Conservation (phyloP, 2,797 vertebrate genomes). For the Intellagama lesueurii region DNA sequence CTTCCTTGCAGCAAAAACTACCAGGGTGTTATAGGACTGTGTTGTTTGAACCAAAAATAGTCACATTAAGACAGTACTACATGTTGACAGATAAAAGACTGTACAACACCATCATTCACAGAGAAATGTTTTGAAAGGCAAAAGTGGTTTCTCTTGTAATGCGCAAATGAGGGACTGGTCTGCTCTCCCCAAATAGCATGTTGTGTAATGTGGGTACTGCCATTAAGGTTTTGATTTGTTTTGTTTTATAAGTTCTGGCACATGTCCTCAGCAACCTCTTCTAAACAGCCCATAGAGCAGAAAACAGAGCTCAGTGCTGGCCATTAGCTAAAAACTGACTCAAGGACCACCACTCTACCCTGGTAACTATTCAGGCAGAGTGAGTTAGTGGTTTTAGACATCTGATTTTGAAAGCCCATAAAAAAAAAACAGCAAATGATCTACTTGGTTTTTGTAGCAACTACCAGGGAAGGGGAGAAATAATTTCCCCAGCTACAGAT, state of each 20-base stretch:
- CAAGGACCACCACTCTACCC: neutral
- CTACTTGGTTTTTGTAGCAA: too few species aligned
- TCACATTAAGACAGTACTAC: too few species aligned
- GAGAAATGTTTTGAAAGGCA: neutral
- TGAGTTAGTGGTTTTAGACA: neutral
- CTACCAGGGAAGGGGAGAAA: too few species aligned
- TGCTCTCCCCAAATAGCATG: too few species aligned
- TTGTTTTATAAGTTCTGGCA: neutral
- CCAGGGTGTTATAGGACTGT: too few species aligned
- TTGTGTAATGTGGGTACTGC: neutral
- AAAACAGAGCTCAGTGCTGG: neutral
- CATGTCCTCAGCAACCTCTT: neutral
- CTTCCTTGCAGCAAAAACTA: too few species aligned
- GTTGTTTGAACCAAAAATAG: too few species aligned
- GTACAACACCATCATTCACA: neutral
- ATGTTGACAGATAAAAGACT: neutral
- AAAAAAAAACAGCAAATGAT: neutral
- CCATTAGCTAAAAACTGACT: neutral
- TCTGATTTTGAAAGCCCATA: neutral
- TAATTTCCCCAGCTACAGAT: neutral
- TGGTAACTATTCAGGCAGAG: neutral
- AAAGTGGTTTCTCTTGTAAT: neutral
- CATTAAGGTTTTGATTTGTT: neutral
- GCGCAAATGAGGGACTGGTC: neutral
- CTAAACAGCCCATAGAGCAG: too few species aligned